Base-by-base conservation (phyloP, 2,888 invertebrate species). In the Cyrtodaria siliqua region DNA sequence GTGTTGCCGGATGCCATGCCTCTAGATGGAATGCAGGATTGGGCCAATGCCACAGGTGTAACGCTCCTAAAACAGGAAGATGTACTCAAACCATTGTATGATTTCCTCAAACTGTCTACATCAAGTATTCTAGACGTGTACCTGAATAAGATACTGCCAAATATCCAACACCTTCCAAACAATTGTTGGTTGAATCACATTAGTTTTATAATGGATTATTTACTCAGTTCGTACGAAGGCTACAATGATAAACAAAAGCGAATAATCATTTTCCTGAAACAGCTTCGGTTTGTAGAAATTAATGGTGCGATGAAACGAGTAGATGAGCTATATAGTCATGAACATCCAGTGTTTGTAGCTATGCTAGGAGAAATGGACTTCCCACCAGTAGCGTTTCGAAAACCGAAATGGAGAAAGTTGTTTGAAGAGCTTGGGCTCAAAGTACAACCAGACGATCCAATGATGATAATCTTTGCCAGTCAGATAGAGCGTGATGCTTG, bases 391-490 rank as follows among this genome's bases (percentile, higher is more conserved):
- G 40, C 59, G 9, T 78, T 67, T 20, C 12, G 26, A 14, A 40
- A 47, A 0, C 0, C 0, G 0, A 12, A 49, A 24, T 83, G 82
- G 82, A 38, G 24, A 1, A 2, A 20, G 2, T 84, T 84, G n/a
- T 42, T 84, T 49, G 23, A 50, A 9, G 16, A 50, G 2, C 60
- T 71, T 18, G 84, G 82, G 6, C 47, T 84, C 27, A 68, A 61
- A 26, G 56, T 29, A 1, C n/a, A 70, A n/a, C 52, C 78, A 1
- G 61, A 71, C 2, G 56, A 60, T n/a, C 42, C 61, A 12, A 56
- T 80, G 64, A 40, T 82, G 0, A 9, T 84, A n/a, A 9, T 52
- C 1, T 84, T 79, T 76, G 78, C 78, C 1, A n/a, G 26, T 14
- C 20, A 61, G 33, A 44, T 80, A 50, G 72, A 63, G 26, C 2